Evolutionary conservation across 2,797 vertebrate species (phyloP).

Genomic region (Pampus argenteus): DNA sequence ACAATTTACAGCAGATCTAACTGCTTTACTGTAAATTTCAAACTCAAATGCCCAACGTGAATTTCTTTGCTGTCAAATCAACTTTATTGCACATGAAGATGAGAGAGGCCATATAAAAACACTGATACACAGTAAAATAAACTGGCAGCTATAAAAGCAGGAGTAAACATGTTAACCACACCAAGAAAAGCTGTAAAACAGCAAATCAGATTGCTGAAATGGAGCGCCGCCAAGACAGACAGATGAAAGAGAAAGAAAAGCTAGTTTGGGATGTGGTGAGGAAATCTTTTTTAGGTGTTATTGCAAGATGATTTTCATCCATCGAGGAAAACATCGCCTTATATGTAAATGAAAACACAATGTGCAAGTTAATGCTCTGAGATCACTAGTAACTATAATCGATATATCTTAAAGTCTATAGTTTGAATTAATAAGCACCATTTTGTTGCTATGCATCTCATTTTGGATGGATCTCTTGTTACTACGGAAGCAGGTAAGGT

Average conservation of each 20-base stretch:
- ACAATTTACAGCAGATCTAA: conserved; percentile 40
- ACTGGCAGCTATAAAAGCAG: conserved; percentile 16
- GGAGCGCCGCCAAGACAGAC: neutral
- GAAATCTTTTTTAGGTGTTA: too few relatives aligned
- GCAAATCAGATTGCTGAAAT: conserved; percentile 1
- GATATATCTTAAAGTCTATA: neutral
- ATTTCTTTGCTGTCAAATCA: conserved; percentile 22
- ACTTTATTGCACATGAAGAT: conserved; percentile 25
- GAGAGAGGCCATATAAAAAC: conserved; percentile 18
- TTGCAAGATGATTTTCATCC: neutral
- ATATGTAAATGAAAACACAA: too few relatives aligned
- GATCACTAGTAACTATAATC: neutral
- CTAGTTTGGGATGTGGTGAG: neutral
- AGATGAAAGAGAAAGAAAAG: neutral
- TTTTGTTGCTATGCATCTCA: neutral
- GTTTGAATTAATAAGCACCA: neutral
- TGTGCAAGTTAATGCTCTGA: too few relatives aligned
- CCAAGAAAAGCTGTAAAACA: conserved; percentile 20
- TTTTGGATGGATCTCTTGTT: neutral
- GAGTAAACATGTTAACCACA: conserved; percentile 25
- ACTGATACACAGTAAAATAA: neutral
- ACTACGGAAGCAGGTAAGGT: neutral
- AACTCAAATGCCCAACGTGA: conserved; percentile 26
- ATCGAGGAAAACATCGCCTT: neutral
- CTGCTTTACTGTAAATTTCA: conserved; percentile 24